phyloP scores from a whole-genome alignment of 30 jellyfish, hydroid and myxozoan genomes.

The Mastigias papua region DNA sequence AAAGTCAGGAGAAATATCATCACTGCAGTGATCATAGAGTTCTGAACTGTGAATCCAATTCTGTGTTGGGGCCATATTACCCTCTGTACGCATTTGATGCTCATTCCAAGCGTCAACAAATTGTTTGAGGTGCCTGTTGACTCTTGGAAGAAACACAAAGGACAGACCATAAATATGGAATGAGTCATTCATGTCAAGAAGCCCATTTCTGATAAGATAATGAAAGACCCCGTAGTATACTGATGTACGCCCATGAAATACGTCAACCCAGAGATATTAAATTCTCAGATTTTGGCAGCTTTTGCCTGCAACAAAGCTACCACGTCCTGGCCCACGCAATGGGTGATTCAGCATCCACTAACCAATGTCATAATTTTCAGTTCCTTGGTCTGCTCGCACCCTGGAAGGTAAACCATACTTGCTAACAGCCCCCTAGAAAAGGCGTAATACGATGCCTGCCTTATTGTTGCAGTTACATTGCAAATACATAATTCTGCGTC shows the following conservation, averaged over 20 bases:
- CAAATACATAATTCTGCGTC: conserved; percentile 39
- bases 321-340: conserved; percentile 45
- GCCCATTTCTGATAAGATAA: conserved; percentile 44
- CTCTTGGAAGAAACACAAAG: conserved; percentile 53
- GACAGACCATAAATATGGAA: conserved; percentile 40
- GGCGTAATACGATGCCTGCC: conserved; percentile 53
- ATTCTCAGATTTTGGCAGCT: conserved; percentile 65
- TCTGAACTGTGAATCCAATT: conserved; percentile 40
- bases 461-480: conserved; percentile 29
- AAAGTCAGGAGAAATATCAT: conserved; percentile 33
- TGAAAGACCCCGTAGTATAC: conserved; percentile 31
- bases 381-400: conserved; percentile 62
- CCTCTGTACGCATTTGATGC: conserved; percentile 40
- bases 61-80: conserved; percentile 46
- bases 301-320: conserved; percentile 47
- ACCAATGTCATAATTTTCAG: conserved; percentile 59
- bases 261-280: conserved; percentile 55
- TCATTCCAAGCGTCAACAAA: conserved; percentile 49
- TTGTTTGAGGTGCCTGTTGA: conserved; percentile 16
- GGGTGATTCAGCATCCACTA: conserved; percentile 34
- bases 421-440: conserved; percentile 42
- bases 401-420: conserved; percentile 47
- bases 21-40: conserved; percentile 1
- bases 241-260: conserved; percentile 31
- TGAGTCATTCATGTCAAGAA: conserved; percentile 45